A percentile compares a stretch with the other conserved stretches of the same genome.
Evolutionary conservation across 1,140 invertebrate species (phyloP).

Genomic region (Rhopalosiphum padi): DNA sequence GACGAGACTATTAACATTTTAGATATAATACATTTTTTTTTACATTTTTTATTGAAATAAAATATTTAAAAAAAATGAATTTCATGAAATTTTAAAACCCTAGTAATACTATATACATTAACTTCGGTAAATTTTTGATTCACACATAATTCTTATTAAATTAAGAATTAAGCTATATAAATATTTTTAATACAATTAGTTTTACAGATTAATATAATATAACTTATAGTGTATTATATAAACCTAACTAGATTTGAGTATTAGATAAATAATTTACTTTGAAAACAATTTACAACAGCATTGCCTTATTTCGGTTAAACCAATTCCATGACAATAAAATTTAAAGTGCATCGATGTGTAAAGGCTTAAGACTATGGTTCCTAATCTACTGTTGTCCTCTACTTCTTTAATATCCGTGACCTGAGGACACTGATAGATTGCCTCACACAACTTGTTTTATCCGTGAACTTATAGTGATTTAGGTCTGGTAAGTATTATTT

Average conservation of each 20-base stretch:
- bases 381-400: not conserved
- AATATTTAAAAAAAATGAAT: too few species aligned
- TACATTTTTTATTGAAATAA: too few species aligned
- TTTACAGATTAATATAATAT: not conserved
- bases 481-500: not conserved
- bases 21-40: too few species aligned
- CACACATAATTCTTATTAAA: not conserved
- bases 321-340: not conserved
- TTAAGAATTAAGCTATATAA: not conserved
- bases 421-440: not conserved
- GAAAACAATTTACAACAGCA: not conserved
- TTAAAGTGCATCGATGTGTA: not conserved
- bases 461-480: not conserved
- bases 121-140: not conserved
- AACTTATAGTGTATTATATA: not conserved
- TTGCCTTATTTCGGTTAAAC: not conserved
- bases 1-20: too few species aligned
- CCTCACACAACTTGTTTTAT: not conserved
- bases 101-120: not conserved
- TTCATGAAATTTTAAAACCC: too few species aligned
- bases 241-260: not conserved
- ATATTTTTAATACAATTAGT: not conserved
- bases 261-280: not conserved
- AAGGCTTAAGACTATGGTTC: not conserved
- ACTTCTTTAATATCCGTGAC: not conserved